Conservation (phyloP, 2,113 vertebrate species). For the Perca fluviatilis region DNA sequence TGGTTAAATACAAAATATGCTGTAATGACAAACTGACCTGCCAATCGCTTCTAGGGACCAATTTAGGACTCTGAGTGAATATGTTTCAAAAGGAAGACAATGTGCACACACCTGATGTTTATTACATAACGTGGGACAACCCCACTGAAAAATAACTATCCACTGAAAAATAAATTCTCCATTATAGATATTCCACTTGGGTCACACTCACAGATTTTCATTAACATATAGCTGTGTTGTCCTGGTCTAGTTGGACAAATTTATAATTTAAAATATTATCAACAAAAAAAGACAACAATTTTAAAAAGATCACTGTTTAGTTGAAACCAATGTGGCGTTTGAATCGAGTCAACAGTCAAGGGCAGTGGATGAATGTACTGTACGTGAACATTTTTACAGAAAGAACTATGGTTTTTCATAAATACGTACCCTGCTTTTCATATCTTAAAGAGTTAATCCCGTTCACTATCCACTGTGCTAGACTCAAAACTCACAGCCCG, state of each 20-base stretch:
- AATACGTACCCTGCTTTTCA: background rate
- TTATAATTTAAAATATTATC: background rate
- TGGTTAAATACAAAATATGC: constrained; percentile 51
- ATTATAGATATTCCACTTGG: background rate
- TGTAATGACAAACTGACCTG: background rate
- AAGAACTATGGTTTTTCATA: background rate
- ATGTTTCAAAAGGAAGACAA: background rate
- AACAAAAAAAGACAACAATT: background rate
- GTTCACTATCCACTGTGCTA: background rate
- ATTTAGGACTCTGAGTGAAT: background rate
- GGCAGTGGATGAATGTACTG: background rate
- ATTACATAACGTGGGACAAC: background rate
- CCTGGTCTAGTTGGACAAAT: background rate
- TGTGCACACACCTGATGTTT: background rate
- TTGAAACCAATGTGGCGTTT: background rate
- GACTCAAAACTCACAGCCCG: background rate
- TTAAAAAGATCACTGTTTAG: background rate
- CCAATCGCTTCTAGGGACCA: background rate
- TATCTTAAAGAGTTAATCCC: background rate
- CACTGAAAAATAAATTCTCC: background rate
- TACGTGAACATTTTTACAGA: background rate
- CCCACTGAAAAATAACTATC: background rate
- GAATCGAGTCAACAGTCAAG: background rate
- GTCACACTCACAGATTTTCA: background rate
- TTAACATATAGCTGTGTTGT: background rate